Conservation (phyloP, 2,113 vertebrate species). For the Sphaerodactylus townsendi region DNA sequence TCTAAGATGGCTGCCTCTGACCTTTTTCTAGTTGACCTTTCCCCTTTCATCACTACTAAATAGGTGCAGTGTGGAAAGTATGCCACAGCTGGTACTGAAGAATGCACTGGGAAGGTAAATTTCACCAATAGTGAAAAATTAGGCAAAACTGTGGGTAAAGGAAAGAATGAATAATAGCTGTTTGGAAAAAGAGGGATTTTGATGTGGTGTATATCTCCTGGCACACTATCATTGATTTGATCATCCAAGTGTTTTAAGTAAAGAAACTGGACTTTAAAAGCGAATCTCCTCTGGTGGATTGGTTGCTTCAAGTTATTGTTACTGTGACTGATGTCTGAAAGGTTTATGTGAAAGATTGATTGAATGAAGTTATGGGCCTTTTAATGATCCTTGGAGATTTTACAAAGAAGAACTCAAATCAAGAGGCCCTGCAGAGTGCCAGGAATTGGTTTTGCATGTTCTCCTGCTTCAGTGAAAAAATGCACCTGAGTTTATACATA, state of each 20-base stretch:
- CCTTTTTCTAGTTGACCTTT: too few relatives aligned
- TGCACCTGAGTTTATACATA: slow-evolving; percentile 30
- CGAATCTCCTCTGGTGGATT: neutral
- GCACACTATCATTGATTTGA: slow-evolving; percentile 39
- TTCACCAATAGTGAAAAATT: neutral
- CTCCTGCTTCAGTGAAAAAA: slow-evolving; percentile 30
- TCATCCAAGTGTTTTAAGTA: slow-evolving; percentile 51
- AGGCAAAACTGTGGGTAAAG: neutral
- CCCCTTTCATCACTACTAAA: neutral
- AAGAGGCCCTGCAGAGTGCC: slow-evolving; percentile 3
- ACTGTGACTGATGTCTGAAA: slow-evolving; percentile 53
- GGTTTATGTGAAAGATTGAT: slow-evolving; percentile 40
- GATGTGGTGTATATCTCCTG: slow-evolving; percentile 45
- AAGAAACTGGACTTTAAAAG: slow-evolving; percentile 53
- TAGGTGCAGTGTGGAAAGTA: neutral
- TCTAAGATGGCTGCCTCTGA: too few relatives aligned
- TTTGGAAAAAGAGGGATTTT: neutral
- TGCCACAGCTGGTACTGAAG: neutral
- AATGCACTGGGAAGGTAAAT: neutral
- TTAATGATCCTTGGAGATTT: slow-evolving; percentile 9
- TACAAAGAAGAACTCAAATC: slow-evolving; percentile 36
- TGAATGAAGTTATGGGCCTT: slow-evolving; percentile 27
- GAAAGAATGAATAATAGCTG: neutral
- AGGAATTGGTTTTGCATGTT: neutral
- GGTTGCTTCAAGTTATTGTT: slow-evolving; percentile 33